These are phyloP conservation scores for Pollimyrus isidori DNA, from an alignment of 2,113 vertebrate species.

Conservation along the genomic window DNA sequence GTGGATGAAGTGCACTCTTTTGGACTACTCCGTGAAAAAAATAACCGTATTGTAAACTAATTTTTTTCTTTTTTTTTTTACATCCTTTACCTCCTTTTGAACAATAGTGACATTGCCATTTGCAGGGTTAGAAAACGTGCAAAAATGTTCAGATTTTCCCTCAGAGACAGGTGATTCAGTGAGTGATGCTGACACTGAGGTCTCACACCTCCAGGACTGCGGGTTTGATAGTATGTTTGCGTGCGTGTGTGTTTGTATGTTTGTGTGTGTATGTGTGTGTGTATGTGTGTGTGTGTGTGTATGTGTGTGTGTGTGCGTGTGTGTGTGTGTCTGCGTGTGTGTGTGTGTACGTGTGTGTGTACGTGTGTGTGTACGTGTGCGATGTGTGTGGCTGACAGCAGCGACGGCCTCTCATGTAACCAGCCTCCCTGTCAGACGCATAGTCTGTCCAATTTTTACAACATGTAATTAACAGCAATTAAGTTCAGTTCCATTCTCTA, in stretches of 20 bases:
- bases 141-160: background rate
- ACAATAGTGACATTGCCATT: background rate
- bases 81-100: background rate
- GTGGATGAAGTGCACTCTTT: conserved; percentile 16
- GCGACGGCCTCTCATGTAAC: background rate
- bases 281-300: background rate
- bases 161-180: background rate
- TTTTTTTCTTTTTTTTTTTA: background rate
- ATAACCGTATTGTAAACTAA: background rate
- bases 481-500: background rate
- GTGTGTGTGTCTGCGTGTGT: background rate
- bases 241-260: background rate
- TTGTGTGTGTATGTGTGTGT: background rate
- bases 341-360: background rate
- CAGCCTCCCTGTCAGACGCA: background rate
- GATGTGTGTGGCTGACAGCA: background rate
- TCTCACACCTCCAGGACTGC: background rate
- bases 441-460: background rate
- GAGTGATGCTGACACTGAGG: background rate
- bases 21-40: background rate
- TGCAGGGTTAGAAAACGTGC: background rate
- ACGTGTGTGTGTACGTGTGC: background rate
- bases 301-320: no score
- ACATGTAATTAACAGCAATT: background rate
- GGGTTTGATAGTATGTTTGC: background rate